Percentiles rank a stretch among this genome's conserved stretches.
Evolutionary conservation across 2,113 vertebrate genomes (phyloP).

Genomic region (Mesitornis unicolor): DNA sequence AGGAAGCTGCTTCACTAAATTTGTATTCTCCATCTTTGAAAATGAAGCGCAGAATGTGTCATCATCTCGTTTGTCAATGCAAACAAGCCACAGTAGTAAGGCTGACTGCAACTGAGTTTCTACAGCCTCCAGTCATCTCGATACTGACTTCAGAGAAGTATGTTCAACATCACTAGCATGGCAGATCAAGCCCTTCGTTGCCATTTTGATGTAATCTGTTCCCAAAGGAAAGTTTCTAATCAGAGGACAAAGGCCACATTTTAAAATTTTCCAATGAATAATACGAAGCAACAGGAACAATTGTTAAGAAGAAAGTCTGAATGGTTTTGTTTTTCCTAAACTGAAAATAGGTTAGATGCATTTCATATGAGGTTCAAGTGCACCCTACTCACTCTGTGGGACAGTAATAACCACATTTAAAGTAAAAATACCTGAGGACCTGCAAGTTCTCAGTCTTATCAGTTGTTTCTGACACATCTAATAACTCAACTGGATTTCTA

Average conservation of each 20-base stretch:
- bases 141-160: not conserved
- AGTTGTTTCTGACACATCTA: not conserved
- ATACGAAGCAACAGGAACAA: not conserved
- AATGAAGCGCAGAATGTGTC: not conserved
- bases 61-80: not conserved
- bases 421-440: not conserved
- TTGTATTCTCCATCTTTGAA: not conserved
- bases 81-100: not conserved
- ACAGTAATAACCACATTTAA: not conserved
- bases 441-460: not conserved
- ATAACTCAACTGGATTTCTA: not conserved
- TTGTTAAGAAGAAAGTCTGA: not conserved
- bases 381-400: not conserved
- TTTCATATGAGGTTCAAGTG: not conserved
- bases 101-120: not conserved
- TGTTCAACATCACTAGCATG: not conserved
- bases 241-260: not conserved
- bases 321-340: not conserved
- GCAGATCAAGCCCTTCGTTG: not conserved
- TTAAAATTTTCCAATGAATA: not conserved
- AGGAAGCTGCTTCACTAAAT: not conserved
- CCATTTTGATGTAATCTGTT: not conserved
- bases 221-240: not conserved
- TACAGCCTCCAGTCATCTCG: not conserved
- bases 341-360: not conserved